Evolutionary conservation across 2,113 vertebrate species (phyloP), one percentile per base, ranked within the genome.

Genomic region (Corythornis cristatus): DNA sequence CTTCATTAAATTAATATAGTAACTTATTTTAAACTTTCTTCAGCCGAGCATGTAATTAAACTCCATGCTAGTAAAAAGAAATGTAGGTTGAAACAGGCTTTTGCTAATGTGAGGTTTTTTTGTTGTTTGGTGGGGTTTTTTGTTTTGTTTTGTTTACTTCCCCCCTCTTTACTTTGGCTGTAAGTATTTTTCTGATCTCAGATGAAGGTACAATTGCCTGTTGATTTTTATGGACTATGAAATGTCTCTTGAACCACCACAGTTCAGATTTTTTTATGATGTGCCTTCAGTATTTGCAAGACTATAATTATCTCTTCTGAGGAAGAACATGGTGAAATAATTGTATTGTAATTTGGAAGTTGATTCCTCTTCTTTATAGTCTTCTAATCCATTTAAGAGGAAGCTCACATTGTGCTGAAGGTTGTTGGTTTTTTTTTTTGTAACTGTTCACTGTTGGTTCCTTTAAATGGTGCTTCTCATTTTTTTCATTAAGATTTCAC

Each of bases 241-340:
- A 46, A 82, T 50, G 14, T 70, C 46, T 82, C 28, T 68, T 60
- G n/a, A 67, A 86, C 51, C 9, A 46, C 13, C 8, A 53, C 31
- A 42, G 5, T 65, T 90, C 17, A 51, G 21, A 2, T 6, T 5
- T 43, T 54, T 31, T 51, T 4, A 26, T 2, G 15, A 26, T 56
- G 14, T 58, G 31, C 31, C 77, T 83, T 94, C 50, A 72, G 61
- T 78, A 61, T 87, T 91, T 80, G 35, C 3, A 21, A 60, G 65
- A 73, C 18, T 31, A 26, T 80, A 74, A 57, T 91, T 92, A 56
- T 51, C 23, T 93, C 81, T 58, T 72, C 77, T 61, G 42, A 89
- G 57, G 28, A 92, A 86, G 42, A 90, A 86, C 28, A 17, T 82
- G 61, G 60, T 87, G 66, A 79, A 95, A 92, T 84, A 92, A 78